These are phyloP conservation scores for Alosa alosa DNA, from an alignment of 2,113 vertebrate species.

Conservation along the genomic window DNA sequence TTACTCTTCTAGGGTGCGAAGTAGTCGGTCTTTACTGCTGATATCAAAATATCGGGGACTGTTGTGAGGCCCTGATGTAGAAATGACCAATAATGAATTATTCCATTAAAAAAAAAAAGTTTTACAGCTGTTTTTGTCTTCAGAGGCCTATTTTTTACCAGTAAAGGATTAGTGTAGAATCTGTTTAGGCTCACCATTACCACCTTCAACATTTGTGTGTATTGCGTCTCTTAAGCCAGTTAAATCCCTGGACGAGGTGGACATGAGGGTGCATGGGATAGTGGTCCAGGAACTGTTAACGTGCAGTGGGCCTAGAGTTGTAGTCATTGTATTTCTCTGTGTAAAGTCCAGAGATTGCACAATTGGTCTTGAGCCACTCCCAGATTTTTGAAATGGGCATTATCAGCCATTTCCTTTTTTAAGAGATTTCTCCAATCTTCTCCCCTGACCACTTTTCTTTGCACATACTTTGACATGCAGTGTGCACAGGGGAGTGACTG, in stretches of 20 bases:
- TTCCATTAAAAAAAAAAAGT: no score
- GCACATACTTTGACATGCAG: slow-evolving; percentile 55
- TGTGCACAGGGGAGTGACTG: slow-evolving; percentile 80
- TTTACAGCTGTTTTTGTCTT: not conserved
- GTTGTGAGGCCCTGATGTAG: not conserved
- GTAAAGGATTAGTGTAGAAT: slow-evolving; percentile 24
- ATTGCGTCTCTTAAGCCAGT: not conserved
- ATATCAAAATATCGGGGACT: no score
- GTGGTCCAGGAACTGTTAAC: not conserved
- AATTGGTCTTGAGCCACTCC: not conserved
- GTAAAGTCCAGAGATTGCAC: not conserved
- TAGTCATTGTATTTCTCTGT: not conserved
- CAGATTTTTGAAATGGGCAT: not conserved
- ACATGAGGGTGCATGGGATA: not conserved
- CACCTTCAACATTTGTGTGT: not conserved
- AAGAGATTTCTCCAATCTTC: not conserved
- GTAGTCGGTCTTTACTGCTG: not conserved
- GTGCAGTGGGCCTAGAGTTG: not conserved
- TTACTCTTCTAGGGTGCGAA: not conserved
- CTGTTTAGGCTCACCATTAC: slow-evolving; percentile 9
- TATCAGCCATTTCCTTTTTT: not conserved
- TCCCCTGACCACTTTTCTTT: not conserved
- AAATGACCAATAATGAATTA: not conserved
- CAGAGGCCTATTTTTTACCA: not conserved
- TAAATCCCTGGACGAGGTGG: not conserved